Percentiles rank a stretch among this genome's conserved stretches.
These are phyloP conservation scores for Siderastrea radians DNA, from an alignment of 92 coral and sea anemone genomes.

Conservation along the genomic window DNA sequence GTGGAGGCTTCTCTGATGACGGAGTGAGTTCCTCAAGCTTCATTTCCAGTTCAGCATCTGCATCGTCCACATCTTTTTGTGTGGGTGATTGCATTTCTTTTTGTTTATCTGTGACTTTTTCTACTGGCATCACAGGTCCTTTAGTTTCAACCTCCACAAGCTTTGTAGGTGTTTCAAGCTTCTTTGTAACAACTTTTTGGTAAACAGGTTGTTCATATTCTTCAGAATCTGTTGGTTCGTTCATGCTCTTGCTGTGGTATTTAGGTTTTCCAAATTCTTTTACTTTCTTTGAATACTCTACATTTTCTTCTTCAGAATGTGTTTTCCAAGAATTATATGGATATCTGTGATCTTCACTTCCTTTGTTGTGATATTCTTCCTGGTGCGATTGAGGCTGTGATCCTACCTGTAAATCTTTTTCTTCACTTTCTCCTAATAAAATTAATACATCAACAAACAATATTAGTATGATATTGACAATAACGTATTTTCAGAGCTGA, in stretches of 20 bases:
- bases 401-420: background rate
- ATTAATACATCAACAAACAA: no score
- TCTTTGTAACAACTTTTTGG: constrained; percentile 1
- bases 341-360: constrained; percentile 12
- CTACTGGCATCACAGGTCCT: background rate
- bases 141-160: background rate
- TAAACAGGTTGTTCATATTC: constrained; percentile 3
- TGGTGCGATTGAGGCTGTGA: constrained; percentile 7
- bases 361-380: background rate
- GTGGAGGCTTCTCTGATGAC: background rate
- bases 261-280: constrained; percentile 12
- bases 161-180: constrained; percentile 12
- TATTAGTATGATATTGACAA: no score
- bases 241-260: constrained; percentile 13
- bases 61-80: background rate
- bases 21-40: constrained; percentile 57
- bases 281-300: background rate
- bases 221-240: background rate
- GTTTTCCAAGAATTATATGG: constrained; percentile 18
- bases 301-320: background rate
- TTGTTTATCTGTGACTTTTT: background rate
- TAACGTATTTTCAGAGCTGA: no score
- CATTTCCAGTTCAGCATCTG: constrained; percentile 47
- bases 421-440: background rate
- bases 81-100: background rate